phyloP scores from a whole-genome alignment of 1,140 invertebrate species.

The Brachionus rubens region DNA sequence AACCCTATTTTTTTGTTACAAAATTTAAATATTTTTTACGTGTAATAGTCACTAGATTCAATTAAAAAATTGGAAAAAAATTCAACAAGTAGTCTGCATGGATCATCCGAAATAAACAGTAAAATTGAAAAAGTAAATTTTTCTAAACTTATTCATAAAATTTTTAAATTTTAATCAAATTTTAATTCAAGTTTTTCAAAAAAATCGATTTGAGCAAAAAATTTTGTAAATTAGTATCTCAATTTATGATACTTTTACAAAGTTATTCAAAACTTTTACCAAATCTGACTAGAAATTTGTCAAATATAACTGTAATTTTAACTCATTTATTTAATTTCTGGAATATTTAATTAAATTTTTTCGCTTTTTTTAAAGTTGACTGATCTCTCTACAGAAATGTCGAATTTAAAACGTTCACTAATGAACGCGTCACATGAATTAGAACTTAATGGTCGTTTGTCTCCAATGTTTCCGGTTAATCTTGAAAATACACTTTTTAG shows the following conservation, averaged over 20 bases:
- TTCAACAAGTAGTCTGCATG: background rate
- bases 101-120: conserved; percentile 35
- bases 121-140: conserved; percentile 31
- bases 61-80: conserved; percentile 28
- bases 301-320: conserved; percentile 13
- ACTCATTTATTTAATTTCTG: background rate
- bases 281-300: conserved; percentile 19
- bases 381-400: conserved; percentile 19
- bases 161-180: background rate
- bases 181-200: conserved; percentile 4
- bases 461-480: conserved; percentile 28
- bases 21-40: background rate
- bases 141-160: background rate
- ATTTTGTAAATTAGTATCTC: conserved; percentile 31
- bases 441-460: conserved; percentile 4
- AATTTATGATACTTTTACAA: conserved; percentile 43
- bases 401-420: background rate
- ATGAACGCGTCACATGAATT: background rate
- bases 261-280: conserved; percentile 22
- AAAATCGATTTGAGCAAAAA: conserved; percentile 38
- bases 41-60: conserved; percentile 9
- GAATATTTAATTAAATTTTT: background rate
- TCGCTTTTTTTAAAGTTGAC: background rate
- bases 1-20: too few relatives aligned
- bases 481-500: background rate